Evolutionary conservation across 2,113 vertebrate genomes (phyloP).

Genomic region (Pseudonaja textilis): DNA sequence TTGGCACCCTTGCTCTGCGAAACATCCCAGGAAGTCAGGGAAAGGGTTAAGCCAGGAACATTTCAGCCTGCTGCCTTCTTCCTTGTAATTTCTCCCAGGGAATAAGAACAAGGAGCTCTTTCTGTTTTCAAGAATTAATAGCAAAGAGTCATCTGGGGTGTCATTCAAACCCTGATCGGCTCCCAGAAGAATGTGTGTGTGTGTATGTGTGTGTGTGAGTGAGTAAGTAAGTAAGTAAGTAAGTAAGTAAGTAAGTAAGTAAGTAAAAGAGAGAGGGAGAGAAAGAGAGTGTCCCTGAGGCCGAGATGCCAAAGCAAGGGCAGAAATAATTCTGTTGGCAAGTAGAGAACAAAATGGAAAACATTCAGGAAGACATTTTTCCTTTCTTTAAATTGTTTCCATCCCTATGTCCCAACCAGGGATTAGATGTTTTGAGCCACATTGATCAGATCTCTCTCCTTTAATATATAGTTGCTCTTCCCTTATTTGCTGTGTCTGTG

Average conservation of each 20-base stretch:
- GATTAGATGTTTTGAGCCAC: neutral
- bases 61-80: conserved; percentile 71
- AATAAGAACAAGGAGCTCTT: conserved; percentile 79
- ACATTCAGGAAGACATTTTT: neutral
- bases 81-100: conserved; percentile 71
- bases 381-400: conserved; percentile 12
- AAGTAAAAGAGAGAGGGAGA: conserved; percentile 15
- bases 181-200: conserved; percentile 72
- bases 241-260: neutral
- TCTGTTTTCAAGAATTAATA: conserved; percentile 81
- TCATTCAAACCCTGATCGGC: conserved; percentile 79
- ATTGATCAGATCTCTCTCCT: neutral
- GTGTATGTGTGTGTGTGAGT: neutral
- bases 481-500: neutral
- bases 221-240: neutral
- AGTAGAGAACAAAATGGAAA: conserved; percentile 36
- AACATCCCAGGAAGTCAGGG: conserved; percentile 46
- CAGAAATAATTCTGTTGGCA: conserved; percentile 43
- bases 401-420: neutral
- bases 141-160: conserved; percentile 79
- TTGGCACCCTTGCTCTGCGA: neutral
- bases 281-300: conserved; percentile 49
- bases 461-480: neutral
- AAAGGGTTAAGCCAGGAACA: conserved; percentile 75
- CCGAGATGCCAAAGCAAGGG: conserved; percentile 60